Evolutionary conservation across 2,113 vertebrate genomes (phyloP), one percentile per base, ranked within the genome.

Genomic region (Rhinoptilus africanus): DNA sequence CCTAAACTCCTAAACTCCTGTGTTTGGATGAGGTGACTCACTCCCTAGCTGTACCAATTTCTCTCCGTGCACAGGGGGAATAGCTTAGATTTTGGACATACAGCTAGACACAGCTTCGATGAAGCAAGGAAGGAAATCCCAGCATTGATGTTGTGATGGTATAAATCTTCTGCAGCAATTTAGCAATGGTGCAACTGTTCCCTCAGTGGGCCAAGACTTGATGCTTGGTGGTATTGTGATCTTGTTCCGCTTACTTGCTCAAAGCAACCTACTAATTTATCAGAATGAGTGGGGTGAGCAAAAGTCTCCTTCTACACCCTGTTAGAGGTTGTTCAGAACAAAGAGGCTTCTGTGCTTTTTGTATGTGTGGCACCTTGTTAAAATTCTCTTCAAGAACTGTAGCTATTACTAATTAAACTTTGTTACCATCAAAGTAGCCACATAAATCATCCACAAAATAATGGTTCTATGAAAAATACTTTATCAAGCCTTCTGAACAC

Each of bases 341-440:
- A 97, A 97, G 92, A 85, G 62, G 73, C 62, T 91, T 87, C 64
- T 92, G 73, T 95, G 62, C 63, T 94, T 94, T 91, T 96, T 68
- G 26, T 77, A 67, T 53, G 63, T 59, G 80, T 93, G 94, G 75
- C 59, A 94, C 96, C 90, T 96, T 97, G 89, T 97, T 97, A 97
- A 97, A 97, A 97, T 96, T 96, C 81, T 87, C 94, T 74, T 93
- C 84, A 90, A 97, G 88, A 86, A 62, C 85, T 90, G 67, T 90
- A 96, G 69, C 91, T 95, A 83, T 96, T 97, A 91, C 92, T 96
- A 96, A 95, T 96, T 90, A 81, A 87, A 94, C 85, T 57, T 95
- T 69, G 30, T 88, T 92, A 67, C 68, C 86, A 88, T 97, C 92
- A 97, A 97, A 94, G 94, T 83, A 53, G 89, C 47, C 63, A 85